Conservation (phyloP, 92 coral and sea anemone genomes). For the Zoanthus sociatus region DNA sequence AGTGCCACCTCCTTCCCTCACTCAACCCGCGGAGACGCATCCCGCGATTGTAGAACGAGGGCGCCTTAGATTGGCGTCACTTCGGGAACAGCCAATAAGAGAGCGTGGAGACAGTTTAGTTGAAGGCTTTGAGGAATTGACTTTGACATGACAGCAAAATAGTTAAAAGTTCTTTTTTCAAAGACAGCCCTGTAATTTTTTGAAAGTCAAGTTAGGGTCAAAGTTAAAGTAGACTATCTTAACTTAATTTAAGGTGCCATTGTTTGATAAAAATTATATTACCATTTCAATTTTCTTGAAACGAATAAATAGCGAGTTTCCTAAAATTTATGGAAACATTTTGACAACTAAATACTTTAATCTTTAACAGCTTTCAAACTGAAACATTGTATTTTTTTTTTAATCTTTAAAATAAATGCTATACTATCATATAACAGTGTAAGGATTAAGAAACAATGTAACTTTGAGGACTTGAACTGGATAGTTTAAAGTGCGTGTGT, state of each 20-base stretch:
- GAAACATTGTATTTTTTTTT: too few species aligned
- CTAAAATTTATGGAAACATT: too few species aligned
- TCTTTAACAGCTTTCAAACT: too few species aligned
- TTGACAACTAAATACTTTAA: too few species aligned
- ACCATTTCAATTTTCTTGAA: too few species aligned
- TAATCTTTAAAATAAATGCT: too few species aligned
- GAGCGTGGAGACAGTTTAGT: conserved; percentile 5
- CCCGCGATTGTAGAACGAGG: conserved; percentile 49
- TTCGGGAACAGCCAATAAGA: conserved; percentile 9
- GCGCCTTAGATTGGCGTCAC: conserved; percentile 40
- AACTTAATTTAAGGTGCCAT: background rate
- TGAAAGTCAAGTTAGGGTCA: background rate
- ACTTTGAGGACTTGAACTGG: too few species aligned
- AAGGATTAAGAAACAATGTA: too few species aligned
- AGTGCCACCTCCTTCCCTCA: conserved; percentile 65
- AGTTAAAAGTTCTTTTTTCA: background rate
- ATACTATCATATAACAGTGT: too few species aligned
- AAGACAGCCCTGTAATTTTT: background rate
- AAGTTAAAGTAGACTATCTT: background rate
- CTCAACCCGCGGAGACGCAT: conserved; percentile 14
- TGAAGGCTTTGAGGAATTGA: conserved; percentile 35
- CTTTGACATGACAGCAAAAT: conserved; percentile 19
- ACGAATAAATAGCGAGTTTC: too few species aligned
- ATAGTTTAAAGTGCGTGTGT: too few species aligned
- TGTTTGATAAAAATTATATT: too few species aligned